A percentile compares a stretch with the other conserved stretches of the same genome.
Conservation (phyloP, 2,888 invertebrate species). For the Scaptomyza reducta region DNA sequence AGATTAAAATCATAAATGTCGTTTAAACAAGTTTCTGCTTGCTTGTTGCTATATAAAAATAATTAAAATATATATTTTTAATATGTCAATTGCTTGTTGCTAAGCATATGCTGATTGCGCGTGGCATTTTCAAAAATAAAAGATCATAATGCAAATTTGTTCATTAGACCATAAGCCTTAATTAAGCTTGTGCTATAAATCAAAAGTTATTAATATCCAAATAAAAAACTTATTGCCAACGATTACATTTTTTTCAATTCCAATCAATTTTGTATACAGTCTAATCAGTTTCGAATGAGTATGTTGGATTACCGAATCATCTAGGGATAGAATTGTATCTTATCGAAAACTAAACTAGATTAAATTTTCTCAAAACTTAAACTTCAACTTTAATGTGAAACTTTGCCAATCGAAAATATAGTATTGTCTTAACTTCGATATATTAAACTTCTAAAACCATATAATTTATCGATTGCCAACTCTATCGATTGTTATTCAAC, state of each 20-base stretch:
- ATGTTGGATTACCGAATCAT: too few relatives aligned
- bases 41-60: conserved; percentile 1
- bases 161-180: neutral
- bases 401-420: too few relatives aligned
- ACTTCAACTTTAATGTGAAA: too few relatives aligned
- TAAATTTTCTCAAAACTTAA: too few relatives aligned
- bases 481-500: conserved; percentile 20
- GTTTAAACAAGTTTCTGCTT: conserved; percentile 7
- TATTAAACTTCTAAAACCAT: too few relatives aligned
- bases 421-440: too few relatives aligned
- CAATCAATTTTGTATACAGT: too few relatives aligned
- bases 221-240: too few relatives aligned
- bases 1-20: neutral
- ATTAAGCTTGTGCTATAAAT: neutral
- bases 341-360: too few relatives aligned
- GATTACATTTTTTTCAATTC: too few relatives aligned
- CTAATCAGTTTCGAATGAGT: too few relatives aligned
- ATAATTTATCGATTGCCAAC: conserved; percentile 9
- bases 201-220: neutral
- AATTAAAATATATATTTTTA: conserved; percentile 4
- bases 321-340: too few relatives aligned
- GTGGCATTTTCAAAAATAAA: neutral
- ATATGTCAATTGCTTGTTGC: conserved; percentile 1
- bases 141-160: neutral
- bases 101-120: conserved; percentile 4